Percentiles rank a stretch among this genome's conserved stretches.
Evolutionary conservation across 2,888 invertebrate genomes (phyloP).

Genomic region (Cheilosia vernalis): DNA sequence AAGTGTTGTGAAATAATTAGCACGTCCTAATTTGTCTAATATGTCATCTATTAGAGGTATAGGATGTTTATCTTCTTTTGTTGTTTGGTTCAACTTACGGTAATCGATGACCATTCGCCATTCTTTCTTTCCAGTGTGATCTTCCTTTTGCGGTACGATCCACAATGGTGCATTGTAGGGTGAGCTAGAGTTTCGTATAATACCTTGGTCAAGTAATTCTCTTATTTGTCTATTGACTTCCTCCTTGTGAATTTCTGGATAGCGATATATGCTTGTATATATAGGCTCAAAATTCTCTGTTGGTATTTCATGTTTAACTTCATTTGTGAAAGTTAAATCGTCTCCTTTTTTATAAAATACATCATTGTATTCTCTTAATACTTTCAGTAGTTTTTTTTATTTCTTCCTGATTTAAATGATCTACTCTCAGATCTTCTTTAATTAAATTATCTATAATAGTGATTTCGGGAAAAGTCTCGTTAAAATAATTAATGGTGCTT

Average conservation of each 20-base stretch:
- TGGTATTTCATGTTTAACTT: too few relatives aligned
- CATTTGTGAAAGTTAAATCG: too few relatives aligned
- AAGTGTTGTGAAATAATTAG: background rate
- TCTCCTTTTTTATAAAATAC: too few relatives aligned
- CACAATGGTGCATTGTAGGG: background rate
- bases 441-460: too few relatives aligned
- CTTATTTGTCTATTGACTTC: background rate
- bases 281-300: background rate
- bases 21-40: background rate
- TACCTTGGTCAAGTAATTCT: background rate
- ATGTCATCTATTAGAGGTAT: background rate
- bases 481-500: too few relatives aligned
- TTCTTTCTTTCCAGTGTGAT: background rate
- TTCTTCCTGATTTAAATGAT: too few relatives aligned
- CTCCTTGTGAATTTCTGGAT: background rate
- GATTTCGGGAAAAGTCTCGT: too few relatives aligned
- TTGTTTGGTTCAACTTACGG: background rate
- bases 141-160: background rate
- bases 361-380: too few relatives aligned
- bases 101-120: background rate
- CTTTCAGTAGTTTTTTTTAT: background rate
- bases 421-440: too few relatives aligned
- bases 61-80: background rate
- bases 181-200: background rate
- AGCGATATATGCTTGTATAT: background rate